These are phyloP conservation scores for Drosophila tristis DNA, from an alignment of 1,140 invertebrate genomes.

Conservation along the genomic window DNA sequence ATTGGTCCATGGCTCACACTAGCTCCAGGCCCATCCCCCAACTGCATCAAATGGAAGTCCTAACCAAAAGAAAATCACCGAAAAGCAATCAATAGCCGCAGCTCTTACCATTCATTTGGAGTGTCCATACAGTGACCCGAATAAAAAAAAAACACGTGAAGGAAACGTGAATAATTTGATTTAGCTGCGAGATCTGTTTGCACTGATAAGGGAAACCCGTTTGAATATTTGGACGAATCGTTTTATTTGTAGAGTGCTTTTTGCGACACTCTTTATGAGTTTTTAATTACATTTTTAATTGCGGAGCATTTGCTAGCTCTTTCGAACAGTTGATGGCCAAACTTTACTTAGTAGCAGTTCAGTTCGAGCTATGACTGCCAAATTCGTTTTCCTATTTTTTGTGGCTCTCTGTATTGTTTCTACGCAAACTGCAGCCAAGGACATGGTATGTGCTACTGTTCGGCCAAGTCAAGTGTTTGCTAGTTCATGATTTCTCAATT, in stretches of 20 bases:
- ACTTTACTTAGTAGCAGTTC: not conserved
- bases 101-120: slow-evolving; percentile 30
- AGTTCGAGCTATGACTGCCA: slow-evolving; percentile 22
- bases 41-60: slow-evolving; percentile 5
- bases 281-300: slow-evolving; percentile 29
- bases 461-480: too few relatives aligned
- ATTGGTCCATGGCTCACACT: not conserved
- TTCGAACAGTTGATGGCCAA: too few relatives aligned
- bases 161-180: not conserved
- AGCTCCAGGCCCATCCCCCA: not conserved
- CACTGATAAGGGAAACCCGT: slow-evolving; percentile 5
- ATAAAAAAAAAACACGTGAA: slow-evolving; percentile 12
- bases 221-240: not conserved
- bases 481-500: not conserved
- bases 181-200: slow-evolving; percentile 16
- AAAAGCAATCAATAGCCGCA: slow-evolving; percentile 50
- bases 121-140: slow-evolving; percentile 24
- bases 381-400: not conserved
- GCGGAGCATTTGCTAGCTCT: too few relatives aligned
- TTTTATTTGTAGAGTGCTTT: not conserved
- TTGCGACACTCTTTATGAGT: slow-evolving; percentile 30
- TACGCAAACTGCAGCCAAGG: not conserved
- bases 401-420: not conserved
- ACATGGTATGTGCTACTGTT: not conserved
- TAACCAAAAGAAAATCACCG: slow-evolving; percentile 7